These are phyloP conservation scores for Mugil cephalus DNA, from an alignment of 2,113 vertebrate species.

Conservation along the genomic window DNA sequence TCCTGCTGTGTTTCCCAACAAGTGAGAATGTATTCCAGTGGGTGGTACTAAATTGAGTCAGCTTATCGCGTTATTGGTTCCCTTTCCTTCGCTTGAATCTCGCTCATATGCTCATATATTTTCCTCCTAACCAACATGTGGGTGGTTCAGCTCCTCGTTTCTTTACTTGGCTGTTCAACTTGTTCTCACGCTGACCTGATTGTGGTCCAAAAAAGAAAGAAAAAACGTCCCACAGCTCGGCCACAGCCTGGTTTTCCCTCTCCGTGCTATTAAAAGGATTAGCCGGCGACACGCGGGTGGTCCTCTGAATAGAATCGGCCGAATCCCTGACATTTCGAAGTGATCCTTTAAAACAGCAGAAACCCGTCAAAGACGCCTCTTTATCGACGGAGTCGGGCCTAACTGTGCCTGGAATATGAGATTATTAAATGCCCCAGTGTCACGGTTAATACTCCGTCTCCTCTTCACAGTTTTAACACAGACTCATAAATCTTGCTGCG, in stretches of 20 bases:
- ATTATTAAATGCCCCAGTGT: slow-evolving; percentile 45
- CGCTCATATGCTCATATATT: no score
- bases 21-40: no score
- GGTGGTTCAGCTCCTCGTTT: no score
- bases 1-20: no score
- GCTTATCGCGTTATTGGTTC: no score
- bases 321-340: slow-evolving; percentile 57
- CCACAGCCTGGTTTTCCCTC: slow-evolving; percentile 9
- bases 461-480: slow-evolving; percentile 47
- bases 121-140: no score
- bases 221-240: no score
- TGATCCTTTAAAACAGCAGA: slow-evolving; percentile 37
- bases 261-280: slow-evolving; percentile 17
- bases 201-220: not conserved
- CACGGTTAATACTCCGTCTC: slow-evolving; percentile 46
- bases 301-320: slow-evolving; percentile 32
- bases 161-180: no score
- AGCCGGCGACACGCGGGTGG: slow-evolving; percentile 16
- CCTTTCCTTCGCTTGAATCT: no score
- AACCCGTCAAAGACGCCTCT: slow-evolving; percentile 25
- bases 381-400: slow-evolving; percentile 35
- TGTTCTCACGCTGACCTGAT: no score
- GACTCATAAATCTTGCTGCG: slow-evolving; percentile 59
- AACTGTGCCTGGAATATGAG: slow-evolving; percentile 54
- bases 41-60: no score